Evolutionary conservation across 1,140 invertebrate genomes (phyloP).

Genomic region (Papilio machaon): DNA sequence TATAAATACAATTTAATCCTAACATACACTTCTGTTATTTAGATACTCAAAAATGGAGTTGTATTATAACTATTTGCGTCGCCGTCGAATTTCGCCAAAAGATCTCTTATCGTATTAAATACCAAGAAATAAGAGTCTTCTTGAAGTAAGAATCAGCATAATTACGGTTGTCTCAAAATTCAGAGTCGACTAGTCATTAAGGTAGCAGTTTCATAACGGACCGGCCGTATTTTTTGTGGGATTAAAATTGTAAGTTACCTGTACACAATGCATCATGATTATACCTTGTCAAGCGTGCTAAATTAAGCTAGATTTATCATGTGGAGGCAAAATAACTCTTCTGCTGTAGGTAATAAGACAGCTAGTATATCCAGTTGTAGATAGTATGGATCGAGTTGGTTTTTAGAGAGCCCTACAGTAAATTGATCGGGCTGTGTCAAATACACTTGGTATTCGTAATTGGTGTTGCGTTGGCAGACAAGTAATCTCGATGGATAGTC

Average conservation of each 20-base stretch:
- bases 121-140: background rate
- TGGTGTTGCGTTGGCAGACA: constrained; percentile 40
- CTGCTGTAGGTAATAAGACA: constrained; percentile 23
- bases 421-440: constrained; percentile 41
- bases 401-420: background rate
- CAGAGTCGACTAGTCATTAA: constrained; percentile 42
- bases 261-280: constrained; percentile 58
- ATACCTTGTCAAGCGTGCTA: constrained; percentile 51
- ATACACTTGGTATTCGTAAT: constrained; percentile 42
- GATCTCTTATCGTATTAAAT: background rate
- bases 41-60: background rate
- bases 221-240: constrained; percentile 48
- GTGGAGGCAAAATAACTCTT: constrained; percentile 36
- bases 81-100: background rate
- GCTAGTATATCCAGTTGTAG: constrained; percentile 15
- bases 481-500: constrained; percentile 16
- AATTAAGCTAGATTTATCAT: constrained; percentile 48
- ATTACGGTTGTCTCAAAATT: constrained; percentile 22
- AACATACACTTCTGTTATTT: too few species aligned
- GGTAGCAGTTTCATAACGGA: constrained; percentile 49
- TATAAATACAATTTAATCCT: too few species aligned
- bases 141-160: constrained; percentile 3
- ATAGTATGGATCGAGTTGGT: constrained; percentile 17
- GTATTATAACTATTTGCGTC: background rate
- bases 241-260: constrained; percentile 53